phyloP scores from a whole-genome alignment of 2,888 invertebrate species.

The Charanyca ferruginea region DNA sequence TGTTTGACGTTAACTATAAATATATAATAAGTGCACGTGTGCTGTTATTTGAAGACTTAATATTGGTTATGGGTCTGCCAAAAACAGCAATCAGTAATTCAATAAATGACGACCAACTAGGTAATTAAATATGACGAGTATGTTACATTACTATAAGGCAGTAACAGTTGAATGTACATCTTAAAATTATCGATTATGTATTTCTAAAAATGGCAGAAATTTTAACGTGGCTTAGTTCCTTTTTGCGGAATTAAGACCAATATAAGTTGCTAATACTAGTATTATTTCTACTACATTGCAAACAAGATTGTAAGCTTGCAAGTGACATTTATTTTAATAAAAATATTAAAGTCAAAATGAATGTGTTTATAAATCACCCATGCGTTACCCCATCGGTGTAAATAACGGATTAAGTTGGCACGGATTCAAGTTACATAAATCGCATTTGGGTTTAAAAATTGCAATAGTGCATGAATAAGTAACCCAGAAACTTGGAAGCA shows the following conservation, averaged over 20 bases:
- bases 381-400: slow-evolving; percentile 29
- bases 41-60: no score
- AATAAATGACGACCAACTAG: no score
- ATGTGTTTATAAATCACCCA: slow-evolving; percentile 37
- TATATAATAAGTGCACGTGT: no score
- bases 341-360: slow-evolving; percentile 35
- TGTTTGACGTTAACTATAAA: no score
- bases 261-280: background rate
- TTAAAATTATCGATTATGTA: no score
- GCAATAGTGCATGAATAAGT: slow-evolving; percentile 53
- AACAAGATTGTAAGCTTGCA: background rate
- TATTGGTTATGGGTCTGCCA: no score
- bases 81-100: no score
- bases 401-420: slow-evolving; percentile 55
- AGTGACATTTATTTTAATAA: slow-evolving; percentile 22
- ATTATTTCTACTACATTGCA: background rate
- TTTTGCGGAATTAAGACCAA: background rate
- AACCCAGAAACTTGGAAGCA: slow-evolving; percentile 43
- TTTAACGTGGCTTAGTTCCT: no score
- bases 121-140: no score
- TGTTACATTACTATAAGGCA: no score
- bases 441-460: slow-evolving; percentile 55
- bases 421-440: slow-evolving; percentile 59
- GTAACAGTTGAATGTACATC: no score
- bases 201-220: no score